Evolutionary conservation across 2,888 invertebrate genomes (phyloP), one percentile per base, ranked within the genome.

Genomic region (Caenorhabditis sp.): DNA sequence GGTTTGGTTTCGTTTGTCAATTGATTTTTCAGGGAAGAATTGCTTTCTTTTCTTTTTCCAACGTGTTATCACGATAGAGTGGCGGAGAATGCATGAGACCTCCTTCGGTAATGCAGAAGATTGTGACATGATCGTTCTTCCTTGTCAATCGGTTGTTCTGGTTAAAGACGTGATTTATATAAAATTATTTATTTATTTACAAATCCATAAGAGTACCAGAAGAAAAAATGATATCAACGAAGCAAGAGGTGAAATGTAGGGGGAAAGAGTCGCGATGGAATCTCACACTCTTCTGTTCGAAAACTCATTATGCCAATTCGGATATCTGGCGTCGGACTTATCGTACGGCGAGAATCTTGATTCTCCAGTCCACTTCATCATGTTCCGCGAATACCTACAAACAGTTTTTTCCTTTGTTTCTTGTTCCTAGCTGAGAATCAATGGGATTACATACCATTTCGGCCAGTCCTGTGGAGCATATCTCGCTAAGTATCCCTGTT

Each of bases 381-480:
- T 82, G 45, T 79, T 82, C n/a, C 83, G 66, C 24, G 82, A 80
- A 46, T 83, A 83, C 83, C 83, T 83, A 46, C n/a, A 77, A 53
- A 24, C 39, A 11, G 35, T 5, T 45, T 56, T 46, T 30, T 15
- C 55, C 22, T 24, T 53, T 20, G 6, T 48, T 26, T 17, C 39
- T 46, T 17, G 8, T 41, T 41, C n/a, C 13, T 37, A 17, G 11
- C 39, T 30, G 32, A 52, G 37, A 37, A 41, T 45, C 15, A 15
- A 26, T 15, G 7, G 27, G 11, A 22, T 11, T 41, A 20, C 50
- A 27, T n/a, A 83, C 83, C 83, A 83, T 61, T 72, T 78, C 37
- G 83, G 83, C 81, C 81, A 83, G 15, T 83, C 83, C 41, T 83
- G 83, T 41, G 83, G 83, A 2, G 82, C 83, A 70, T 83, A 83